These are phyloP conservation scores for Aplysia californica DNA, from an alignment of 1,140 invertebrate genomes.

Conservation along the genomic window DNA sequence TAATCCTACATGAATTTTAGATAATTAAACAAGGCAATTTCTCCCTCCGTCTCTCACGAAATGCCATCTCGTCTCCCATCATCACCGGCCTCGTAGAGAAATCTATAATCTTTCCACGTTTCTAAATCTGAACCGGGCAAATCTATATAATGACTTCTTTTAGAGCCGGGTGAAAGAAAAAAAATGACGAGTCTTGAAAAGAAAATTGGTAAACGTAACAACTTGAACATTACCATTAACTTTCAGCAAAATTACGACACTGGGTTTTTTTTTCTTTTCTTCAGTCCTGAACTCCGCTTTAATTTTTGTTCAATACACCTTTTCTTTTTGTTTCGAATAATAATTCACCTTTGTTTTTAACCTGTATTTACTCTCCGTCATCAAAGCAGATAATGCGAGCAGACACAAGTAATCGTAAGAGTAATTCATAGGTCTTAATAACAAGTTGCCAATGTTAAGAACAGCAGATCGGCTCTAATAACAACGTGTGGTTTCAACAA, in stretches of 20 bases:
- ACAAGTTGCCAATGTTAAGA: too few relatives aligned
- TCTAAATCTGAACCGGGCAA: background rate
- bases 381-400: too few relatives aligned
- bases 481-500: background rate
- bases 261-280: too few relatives aligned
- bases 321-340: too few relatives aligned
- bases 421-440: too few relatives aligned
- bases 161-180: background rate
- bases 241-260: background rate
- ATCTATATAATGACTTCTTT: background rate
- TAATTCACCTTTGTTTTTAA: too few relatives aligned
- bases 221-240: background rate
- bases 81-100: background rate
- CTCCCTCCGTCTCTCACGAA: background rate
- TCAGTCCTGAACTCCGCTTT: too few relatives aligned
- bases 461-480: too few relatives aligned
- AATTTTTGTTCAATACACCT: too few relatives aligned
- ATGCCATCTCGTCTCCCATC: background rate
- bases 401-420: too few relatives aligned
- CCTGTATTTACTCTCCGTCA: too few relatives aligned
- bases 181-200: background rate
- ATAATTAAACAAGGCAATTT: conserved; percentile 12
- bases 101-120: background rate
- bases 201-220: background rate
- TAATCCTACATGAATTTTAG: background rate